Evolutionary conservation across 2,113 vertebrate genomes (phyloP).

Genomic region (Nematolebias whitei): DNA sequence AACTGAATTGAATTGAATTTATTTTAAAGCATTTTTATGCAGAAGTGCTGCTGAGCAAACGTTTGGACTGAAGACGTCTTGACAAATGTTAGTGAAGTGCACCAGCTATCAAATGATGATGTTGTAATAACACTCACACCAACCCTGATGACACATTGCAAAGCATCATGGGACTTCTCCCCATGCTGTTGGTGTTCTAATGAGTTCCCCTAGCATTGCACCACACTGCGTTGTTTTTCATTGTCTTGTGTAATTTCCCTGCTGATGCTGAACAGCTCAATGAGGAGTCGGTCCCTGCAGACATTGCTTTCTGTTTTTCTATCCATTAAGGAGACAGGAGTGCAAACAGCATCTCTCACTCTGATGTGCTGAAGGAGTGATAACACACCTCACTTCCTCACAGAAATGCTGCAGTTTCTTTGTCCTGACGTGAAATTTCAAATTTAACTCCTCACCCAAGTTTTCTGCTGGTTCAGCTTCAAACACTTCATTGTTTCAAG

Average conservation of each 20-base stretch:
- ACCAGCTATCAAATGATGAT: constrained; percentile 56
- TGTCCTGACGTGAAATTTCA: constrained; percentile 4
- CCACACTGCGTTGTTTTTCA: constrained; percentile 66
- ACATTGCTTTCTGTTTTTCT: constrained; percentile 41
- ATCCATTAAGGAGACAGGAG: constrained; percentile 53
- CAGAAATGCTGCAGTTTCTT: constrained; percentile 22
- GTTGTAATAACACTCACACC: constrained; percentile 58
- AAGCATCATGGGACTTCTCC: constrained; percentile 48
- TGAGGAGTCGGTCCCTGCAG: constrained; percentile 44
- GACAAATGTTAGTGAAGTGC: constrained; percentile 41
- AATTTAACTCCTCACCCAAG: neutral
- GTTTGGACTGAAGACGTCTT: neutral
- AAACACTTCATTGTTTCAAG: neutral
- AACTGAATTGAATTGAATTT: too few relatives aligned
- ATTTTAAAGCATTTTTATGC: too few relatives aligned
- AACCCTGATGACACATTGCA: constrained; percentile 47
- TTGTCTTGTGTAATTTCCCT: constrained; percentile 64
- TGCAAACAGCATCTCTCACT: constrained; percentile 52
- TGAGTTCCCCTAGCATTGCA: constrained; percentile 60
- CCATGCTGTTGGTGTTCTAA: constrained; percentile 49
- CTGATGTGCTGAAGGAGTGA: constrained; percentile 56
- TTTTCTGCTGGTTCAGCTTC: constrained; percentile 16
- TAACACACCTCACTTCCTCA: constrained; percentile 35
- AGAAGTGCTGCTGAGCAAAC: too few relatives aligned
- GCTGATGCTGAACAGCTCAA: constrained; percentile 50